A percentile compares a stretch with the other conserved stretches of the same genome.
Evolutionary conservation across 2,888 invertebrate genomes (phyloP).

Genomic region (Mongoloraphidia duomilia): DNA sequence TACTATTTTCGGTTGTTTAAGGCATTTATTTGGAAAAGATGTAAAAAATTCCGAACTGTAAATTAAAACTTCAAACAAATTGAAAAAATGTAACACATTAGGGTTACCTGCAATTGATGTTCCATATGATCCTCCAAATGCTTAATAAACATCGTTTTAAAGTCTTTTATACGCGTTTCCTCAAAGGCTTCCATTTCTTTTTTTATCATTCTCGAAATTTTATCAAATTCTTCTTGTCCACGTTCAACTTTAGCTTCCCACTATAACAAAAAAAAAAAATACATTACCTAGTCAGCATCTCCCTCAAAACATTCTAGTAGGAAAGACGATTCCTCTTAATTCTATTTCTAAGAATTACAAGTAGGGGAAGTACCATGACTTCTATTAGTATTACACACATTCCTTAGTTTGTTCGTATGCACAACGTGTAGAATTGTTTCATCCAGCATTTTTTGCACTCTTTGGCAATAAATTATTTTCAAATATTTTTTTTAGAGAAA

Average conservation of each 20-base stretch:
- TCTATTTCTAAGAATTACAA: background rate
- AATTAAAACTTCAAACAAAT: background rate
- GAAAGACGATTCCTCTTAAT: background rate
- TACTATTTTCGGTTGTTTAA: background rate
- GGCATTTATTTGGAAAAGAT: background rate
- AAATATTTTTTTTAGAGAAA: too few relatives aligned
- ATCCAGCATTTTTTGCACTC: too few relatives aligned
- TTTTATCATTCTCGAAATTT: conserved; percentile 86
- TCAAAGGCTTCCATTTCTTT: conserved; percentile 90
- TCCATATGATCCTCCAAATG: conserved; percentile 90
- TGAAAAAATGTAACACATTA: conserved; percentile 3
- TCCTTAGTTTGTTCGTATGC: too few relatives aligned
- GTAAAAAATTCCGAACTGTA: conserved; percentile 1
- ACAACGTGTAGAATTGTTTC: too few relatives aligned
- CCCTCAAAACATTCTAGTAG: background rate
- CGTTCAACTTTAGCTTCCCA: conserved; percentile 96
- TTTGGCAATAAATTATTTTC: too few relatives aligned
- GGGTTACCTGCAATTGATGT: conserved; percentile 77
- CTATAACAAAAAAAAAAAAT: conserved; percentile 29
- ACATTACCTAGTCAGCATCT: too few relatives aligned
- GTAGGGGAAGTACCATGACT: too few relatives aligned
- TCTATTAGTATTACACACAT: too few relatives aligned
- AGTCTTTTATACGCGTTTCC: conserved; percentile 71
- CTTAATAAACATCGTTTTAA: conserved; percentile 76
- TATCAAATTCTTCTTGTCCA: conserved; percentile 90